phyloP scores from a whole-genome alignment of 2,797 vertebrate genomes.

The Acanthurus tractus region DNA sequence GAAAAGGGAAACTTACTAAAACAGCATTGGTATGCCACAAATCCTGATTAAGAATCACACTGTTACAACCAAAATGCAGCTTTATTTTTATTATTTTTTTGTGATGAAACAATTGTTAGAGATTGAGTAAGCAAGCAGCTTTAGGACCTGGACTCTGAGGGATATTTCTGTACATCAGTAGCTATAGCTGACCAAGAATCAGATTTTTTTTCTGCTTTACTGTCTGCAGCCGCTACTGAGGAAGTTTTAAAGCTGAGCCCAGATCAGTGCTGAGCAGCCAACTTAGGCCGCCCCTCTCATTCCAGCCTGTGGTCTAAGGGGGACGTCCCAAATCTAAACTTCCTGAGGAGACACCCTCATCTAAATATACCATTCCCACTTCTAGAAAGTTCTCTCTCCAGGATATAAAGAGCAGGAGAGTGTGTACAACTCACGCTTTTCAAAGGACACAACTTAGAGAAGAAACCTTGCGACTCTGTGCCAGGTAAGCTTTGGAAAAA shows the following conservation, averaged over 20 bases:
- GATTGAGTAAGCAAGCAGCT: slow-evolving; percentile 68
- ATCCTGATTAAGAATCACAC: neutral
- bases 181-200: slow-evolving; percentile 46
- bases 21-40: too few relatives aligned
- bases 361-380: slow-evolving; percentile 85
- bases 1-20: neutral
- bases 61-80: neutral
- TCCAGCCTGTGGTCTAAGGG: slow-evolving; percentile 63
- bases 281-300: slow-evolving; percentile 13
- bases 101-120: slow-evolving; percentile 68
- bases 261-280: slow-evolving; percentile 48
- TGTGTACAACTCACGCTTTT: slow-evolving; percentile 8
- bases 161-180: neutral
- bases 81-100: slow-evolving; percentile 9
- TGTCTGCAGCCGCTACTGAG: neutral
- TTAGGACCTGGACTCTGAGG: slow-evolving; percentile 61
- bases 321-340: slow-evolving; percentile 77
- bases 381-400: slow-evolving; percentile 92
- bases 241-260: slow-evolving; percentile 51
- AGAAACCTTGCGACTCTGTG: slow-evolving; percentile 51
- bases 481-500: slow-evolving; percentile 75
- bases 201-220: slow-evolving; percentile 1
- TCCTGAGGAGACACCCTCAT: slow-evolving; percentile 78
- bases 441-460: slow-evolving; percentile 48
- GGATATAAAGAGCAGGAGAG: slow-evolving; percentile 81